phyloP scores from a whole-genome alignment of 2,113 vertebrate genomes.

The Pelusios castaneus region DNA sequence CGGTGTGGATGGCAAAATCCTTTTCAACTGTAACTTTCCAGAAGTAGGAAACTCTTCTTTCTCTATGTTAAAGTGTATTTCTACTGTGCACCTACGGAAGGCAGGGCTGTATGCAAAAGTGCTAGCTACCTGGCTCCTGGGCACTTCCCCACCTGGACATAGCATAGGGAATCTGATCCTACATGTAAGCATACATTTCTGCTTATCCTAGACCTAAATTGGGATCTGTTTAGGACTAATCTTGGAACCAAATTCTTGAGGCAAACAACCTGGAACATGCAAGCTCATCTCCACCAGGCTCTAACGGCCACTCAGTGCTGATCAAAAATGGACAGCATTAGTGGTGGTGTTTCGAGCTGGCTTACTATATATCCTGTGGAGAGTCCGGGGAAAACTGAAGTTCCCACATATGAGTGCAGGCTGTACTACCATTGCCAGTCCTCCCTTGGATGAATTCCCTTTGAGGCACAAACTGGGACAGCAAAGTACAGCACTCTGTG shows the following conservation, averaged over 20 bases:
- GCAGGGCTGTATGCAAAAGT: not conserved
- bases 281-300: not conserved
- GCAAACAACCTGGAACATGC: not conserved
- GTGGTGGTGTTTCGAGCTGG: not conserved
- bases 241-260: not conserved
- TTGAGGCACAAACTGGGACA: not conserved
- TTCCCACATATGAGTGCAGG: not conserved
- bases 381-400: not conserved
- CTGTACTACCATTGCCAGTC: not conserved
- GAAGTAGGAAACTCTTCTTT: not conserved
- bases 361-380: not conserved
- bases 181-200: not conserved
- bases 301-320: not conserved
- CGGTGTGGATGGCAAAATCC: not conserved
- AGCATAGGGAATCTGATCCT: not conserved
- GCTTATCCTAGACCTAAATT: not conserved
- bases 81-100: not conserved
- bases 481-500: not conserved
- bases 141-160: not conserved
- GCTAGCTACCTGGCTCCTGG: not conserved
- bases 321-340: not conserved
- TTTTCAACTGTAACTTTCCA: constrained; percentile 10
- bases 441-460: not conserved
- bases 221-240: not conserved
- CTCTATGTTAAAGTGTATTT: constrained; percentile 13